Evolutionary conservation across 2,113 vertebrate genomes (phyloP).

Genomic region (Salvator merianae): DNA sequence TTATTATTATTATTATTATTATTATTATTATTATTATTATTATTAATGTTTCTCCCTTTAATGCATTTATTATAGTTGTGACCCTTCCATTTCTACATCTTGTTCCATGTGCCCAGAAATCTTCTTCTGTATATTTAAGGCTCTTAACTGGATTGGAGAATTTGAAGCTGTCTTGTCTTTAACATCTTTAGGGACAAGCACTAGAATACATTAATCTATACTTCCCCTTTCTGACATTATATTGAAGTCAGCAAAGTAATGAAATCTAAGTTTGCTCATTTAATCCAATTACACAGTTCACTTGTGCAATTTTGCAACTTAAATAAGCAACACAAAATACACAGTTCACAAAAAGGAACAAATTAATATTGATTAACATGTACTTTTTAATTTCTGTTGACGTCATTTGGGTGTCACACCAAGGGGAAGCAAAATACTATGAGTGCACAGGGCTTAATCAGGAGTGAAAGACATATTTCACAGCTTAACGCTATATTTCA

Average conservation of each 20-base stretch:
- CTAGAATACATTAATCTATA: constrained; percentile 28
- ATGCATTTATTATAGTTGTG: too few relatives aligned
- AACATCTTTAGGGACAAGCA: constrained; percentile 36
- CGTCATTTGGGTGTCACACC: not conserved
- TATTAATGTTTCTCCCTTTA: too few relatives aligned
- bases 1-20: too few relatives aligned
- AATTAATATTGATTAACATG: constrained; percentile 21
- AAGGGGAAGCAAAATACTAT: not conserved
- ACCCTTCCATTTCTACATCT: not conserved
- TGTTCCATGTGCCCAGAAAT: not conserved
- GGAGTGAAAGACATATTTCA: constrained; percentile 26
- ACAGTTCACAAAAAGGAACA: not conserved
- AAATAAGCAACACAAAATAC: constrained; percentile 5
- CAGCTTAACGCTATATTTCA: constrained; percentile 15
- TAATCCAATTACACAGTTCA: not conserved
- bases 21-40: too few relatives aligned
- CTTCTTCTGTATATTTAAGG: not conserved
- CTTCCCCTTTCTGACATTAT: not conserved
- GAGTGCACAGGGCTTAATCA: constrained; percentile 4
- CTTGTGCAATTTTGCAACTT: not conserved
- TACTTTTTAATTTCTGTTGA: constrained; percentile 9
- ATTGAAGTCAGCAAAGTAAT: constrained; percentile 10
- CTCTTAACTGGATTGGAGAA: not conserved
- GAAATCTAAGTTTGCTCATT: not conserved
- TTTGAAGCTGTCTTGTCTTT: constrained; percentile 35